A percentile compares a stretch with the other conserved stretches of the same genome.
These are phyloP conservation scores for Tiliacea aurago DNA, from an alignment of 2,888 invertebrate species.

Conservation along the genomic window DNA sequence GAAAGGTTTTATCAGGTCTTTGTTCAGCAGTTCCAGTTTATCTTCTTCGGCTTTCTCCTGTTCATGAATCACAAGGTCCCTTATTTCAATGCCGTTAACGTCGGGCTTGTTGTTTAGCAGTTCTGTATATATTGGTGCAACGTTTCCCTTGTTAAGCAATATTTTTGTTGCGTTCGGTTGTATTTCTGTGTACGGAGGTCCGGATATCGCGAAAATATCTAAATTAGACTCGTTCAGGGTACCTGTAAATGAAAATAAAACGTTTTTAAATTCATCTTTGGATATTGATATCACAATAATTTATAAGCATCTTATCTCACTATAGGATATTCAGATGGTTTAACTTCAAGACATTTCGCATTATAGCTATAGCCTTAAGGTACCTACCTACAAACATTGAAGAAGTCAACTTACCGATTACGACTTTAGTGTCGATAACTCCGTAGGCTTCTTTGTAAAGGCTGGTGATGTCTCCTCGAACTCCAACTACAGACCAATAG, in stretches of 20 bases:
- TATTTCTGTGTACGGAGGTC: conserved; percentile 82
- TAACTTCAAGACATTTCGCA: not conserved
- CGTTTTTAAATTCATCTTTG: not conserved
- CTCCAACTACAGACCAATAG: conserved; percentile 81
- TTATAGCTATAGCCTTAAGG: not conserved
- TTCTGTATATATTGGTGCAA: conserved; percentile 84
- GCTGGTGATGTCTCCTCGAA: conserved; percentile 81
- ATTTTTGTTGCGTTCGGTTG: conserved; percentile 69
- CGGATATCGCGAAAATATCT: conserved; percentile 82
- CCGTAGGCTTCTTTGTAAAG: conserved; percentile 83
- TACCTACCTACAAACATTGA: not conserved
- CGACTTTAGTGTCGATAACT: conserved; percentile 90
- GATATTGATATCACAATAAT: not conserved
- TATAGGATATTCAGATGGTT: not conserved
- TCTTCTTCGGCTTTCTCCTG: conserved; percentile 82
- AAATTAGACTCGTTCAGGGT: conserved; percentile 66
- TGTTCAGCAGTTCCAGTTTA: conserved; percentile 78
- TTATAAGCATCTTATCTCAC: not conserved
- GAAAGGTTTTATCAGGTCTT: conserved; percentile 90
- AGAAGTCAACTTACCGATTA: conserved; percentile 79
- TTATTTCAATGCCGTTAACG: conserved; percentile 81
- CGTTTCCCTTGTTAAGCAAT: conserved; percentile 83
- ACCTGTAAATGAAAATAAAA: conserved; percentile 60
- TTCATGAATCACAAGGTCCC: conserved; percentile 82
- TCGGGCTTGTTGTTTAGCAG: conserved; percentile 83